phyloP scores from a whole-genome alignment of 2,113 vertebrate species.

The Chascanopsetta lugubris region DNA sequence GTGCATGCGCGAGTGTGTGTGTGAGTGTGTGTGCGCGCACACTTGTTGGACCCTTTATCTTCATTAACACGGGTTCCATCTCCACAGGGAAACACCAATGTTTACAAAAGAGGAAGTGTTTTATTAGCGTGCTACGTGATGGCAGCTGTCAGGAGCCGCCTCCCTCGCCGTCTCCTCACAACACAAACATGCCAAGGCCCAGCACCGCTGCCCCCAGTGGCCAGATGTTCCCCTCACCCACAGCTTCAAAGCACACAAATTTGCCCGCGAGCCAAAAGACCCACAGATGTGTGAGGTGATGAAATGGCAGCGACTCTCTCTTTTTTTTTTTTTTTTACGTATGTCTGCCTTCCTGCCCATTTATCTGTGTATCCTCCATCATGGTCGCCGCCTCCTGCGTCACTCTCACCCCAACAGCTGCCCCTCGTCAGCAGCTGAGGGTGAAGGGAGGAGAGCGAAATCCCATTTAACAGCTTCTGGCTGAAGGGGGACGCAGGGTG shows the following conservation, averaged over 20 bases:
- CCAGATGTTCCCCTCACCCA: conserved; percentile 34
- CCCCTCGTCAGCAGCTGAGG: conserved; percentile 72
- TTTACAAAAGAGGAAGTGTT: conserved; percentile 45
- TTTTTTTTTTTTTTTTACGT: no score
- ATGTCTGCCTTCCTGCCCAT: conserved; percentile 32
- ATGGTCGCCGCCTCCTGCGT: conserved; percentile 50
- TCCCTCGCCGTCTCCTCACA: conserved; percentile 13
- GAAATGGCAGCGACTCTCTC: conserved; percentile 29
- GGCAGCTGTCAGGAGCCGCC: conserved; percentile 55
- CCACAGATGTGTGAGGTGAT: conserved; percentile 24
- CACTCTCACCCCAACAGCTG: conserved; percentile 72
- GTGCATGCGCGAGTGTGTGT: neutral
- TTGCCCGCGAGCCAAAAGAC: conserved; percentile 33
- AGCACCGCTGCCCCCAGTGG: conserved; percentile 17
- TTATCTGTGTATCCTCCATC: conserved; percentile 44
- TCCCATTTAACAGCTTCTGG: conserved; percentile 59
- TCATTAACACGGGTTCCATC: conserved; percentile 28
- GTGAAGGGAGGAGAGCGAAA: conserved; percentile 51
- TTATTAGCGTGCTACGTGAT: conserved; percentile 55
- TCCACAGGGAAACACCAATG: conserved; percentile 20
- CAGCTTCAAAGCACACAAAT: conserved; percentile 31
- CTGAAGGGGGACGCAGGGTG: neutral
- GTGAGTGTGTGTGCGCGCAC: neutral
- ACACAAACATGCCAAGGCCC: conserved; percentile 23
- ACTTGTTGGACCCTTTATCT: conserved; percentile 6